phyloP scores from a whole-genome alignment of 2,888 invertebrate species.

The Bimastos eiseni region DNA sequence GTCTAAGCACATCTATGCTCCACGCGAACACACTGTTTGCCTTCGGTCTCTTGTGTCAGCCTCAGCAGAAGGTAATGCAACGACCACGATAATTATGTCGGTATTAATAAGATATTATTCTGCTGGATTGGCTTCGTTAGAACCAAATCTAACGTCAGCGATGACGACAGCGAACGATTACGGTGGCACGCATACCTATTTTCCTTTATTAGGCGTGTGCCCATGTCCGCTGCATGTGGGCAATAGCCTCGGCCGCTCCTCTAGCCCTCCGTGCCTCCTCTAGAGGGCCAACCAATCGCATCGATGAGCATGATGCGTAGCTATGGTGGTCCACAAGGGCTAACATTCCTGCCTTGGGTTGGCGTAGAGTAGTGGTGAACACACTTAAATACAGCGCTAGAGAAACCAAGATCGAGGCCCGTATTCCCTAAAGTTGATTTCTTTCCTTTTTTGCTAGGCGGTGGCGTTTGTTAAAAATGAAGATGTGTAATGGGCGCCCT shows the following conservation, averaged over 20 bases:
- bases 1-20: too few relatives aligned
- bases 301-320: not conserved
- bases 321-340: not conserved
- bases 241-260: not conserved
- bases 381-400: too few relatives aligned
- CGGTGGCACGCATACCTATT: not conserved
- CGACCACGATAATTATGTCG: not conserved
- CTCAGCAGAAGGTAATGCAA: not conserved
- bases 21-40: too few relatives aligned
- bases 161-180: conserved; percentile 13
- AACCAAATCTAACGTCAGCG: not conserved
- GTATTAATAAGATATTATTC: conserved; percentile 4
- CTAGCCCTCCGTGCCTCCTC: not conserved
- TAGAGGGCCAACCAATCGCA: not conserved
- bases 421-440: not conserved
- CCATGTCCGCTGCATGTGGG: not conserved
- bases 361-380: too few relatives aligned
- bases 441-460: too few relatives aligned
- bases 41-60: not conserved
- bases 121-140: not conserved
- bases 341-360: too few relatives aligned
- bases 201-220: not conserved
- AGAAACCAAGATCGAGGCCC: too few relatives aligned
- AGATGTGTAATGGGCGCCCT: too few relatives aligned
- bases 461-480: too few relatives aligned